Evolutionary conservation across 2,888 invertebrate species (phyloP), one percentile per base, ranked within the genome.

Genomic region (Trachelus troglodyta): DNA sequence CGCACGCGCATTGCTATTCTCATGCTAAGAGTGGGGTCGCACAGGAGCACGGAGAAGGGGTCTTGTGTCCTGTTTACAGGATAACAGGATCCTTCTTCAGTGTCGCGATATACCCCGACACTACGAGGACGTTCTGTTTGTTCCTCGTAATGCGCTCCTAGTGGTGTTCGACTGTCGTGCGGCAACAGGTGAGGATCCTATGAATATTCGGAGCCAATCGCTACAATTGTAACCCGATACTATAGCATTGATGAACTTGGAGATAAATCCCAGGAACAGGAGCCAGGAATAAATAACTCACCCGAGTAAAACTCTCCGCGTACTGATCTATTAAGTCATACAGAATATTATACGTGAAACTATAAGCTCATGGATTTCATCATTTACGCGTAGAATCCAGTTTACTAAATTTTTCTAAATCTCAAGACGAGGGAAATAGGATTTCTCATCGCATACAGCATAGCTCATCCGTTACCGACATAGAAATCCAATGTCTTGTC

Each of bases 21-120:
- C 11, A 69, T 79, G 82, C 78, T 73, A 33, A 34, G 77, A 76
- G 80, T 74, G 33, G 31, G 75, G 31, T 77, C 33, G 75, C 76
- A 75, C 76, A 37, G 79, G 23, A 73, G 75, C 34, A 78, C 12
- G 76, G 77, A 77, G 73, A 79, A 79, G 80, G 81, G 77, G 78
- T 56, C 77, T 73, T 77, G 69, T 75, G 80, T 83, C 86, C 87
- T 87, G 87, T 88, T 87, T 87, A 86, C 87, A 87, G 87, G 87
- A 88, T 85, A 87, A 87, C 84, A 84, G 85, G 83, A 86, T 84
- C 84, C 84, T 82, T 77, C 69, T 80, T 81, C 84, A 83, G 81
- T 82, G 79, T 83, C 84, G 85, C 85, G 84, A 82, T 81, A 76
- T 79, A 81, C 76, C 73, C 77, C 82, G 81, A 75, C 79, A 79